These are phyloP conservation scores for Smittia aterrima DNA, from an alignment of 2,888 invertebrate species.

Conservation along the genomic window DNA sequence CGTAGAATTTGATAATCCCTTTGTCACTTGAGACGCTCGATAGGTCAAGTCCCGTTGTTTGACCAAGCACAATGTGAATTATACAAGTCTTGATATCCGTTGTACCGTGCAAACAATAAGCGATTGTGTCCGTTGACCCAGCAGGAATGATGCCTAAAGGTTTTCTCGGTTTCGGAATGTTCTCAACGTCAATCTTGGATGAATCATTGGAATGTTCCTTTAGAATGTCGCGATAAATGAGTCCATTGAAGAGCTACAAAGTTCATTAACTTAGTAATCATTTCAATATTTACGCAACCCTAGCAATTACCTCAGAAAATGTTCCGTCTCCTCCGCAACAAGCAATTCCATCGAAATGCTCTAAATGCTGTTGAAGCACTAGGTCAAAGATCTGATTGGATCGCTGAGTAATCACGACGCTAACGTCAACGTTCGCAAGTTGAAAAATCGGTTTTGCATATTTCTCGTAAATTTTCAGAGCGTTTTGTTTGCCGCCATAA, in stretches of 20 bases:
- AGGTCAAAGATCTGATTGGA: conserved; percentile 75
- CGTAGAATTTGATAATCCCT: conserved; percentile 66
- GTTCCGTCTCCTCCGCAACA: conserved; percentile 88
- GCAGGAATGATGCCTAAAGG: conserved; percentile 63
- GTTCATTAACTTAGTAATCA: too few species aligned
- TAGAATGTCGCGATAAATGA: conserved; percentile 59
- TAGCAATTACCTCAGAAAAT: too few species aligned
- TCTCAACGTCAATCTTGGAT: conserved; percentile 43
- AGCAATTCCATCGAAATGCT: conserved; percentile 66
- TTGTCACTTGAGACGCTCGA: conserved; percentile 67
- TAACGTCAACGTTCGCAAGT: conserved; percentile 65
- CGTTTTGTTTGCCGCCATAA: conserved; percentile 74
- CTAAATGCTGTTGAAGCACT: conserved; percentile 59
- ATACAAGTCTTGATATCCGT: conserved; percentile 76
- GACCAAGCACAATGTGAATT: conserved; percentile 79
- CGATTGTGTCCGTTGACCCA: conserved; percentile 75
- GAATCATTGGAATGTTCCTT: conserved; percentile 56
- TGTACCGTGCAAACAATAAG: conserved; percentile 75
- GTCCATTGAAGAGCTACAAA: conserved; percentile 72
- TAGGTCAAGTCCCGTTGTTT: conserved; percentile 70
- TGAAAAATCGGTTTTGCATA: conserved; percentile 66
- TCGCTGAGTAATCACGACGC: conserved; percentile 67
- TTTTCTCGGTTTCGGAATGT: conserved; percentile 52
- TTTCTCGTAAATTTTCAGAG: conserved; percentile 69
- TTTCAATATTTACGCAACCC: too few species aligned